Evolutionary conservation across 1,140 invertebrate species (phyloP), one percentile per base, ranked within the genome.

Genomic region (Prorops nasuta): DNA sequence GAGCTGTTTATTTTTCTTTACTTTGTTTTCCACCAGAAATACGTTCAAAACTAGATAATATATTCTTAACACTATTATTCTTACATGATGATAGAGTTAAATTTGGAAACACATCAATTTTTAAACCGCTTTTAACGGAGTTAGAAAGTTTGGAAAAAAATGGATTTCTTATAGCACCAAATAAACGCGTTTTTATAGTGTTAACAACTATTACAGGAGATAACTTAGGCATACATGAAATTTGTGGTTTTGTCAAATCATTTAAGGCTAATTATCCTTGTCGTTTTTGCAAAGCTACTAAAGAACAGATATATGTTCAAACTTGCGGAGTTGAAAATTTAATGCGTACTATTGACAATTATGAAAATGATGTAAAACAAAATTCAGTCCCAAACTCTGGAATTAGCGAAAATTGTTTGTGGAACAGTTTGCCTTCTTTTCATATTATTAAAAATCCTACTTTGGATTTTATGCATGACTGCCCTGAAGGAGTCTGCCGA

Each of bases 381-480:
- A 16, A 19, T 15, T 15, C 50, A 42, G 14, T 44, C 17, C 22
- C 20, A n/a, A 18, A 38, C 19, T 51, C 46, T n/a, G 50, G 46
- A 10, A 41, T 56, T 14, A 53, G 56, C 20, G 41, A 42, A 32
- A 21, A 28, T 14, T 68, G 48, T 44, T 6, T 54, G 36, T 66
- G 60, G 32, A 53, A 66, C 52, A 28, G 35, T 36, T 45, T 68
- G 18, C 18, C 46, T 35, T 55, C 38, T 36, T 68, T 68, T 49
- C 51, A 64, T 38, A 49, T 63, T 12, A 49, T 54, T 4, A 43
- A 52, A 37, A 67, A 70, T 55, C 45, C 52, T 35, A 21, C 34
- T 37, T 56, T 59, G 9, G 65, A 70, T 49, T 39, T 60, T 17
- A 58, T 63, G 54, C 63, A 51, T 37, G 56, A 58, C 44, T 44